phyloP scores from a whole-genome alignment of 2,113 vertebrate genomes.

The Oryctolagus cuniculus region DNA sequence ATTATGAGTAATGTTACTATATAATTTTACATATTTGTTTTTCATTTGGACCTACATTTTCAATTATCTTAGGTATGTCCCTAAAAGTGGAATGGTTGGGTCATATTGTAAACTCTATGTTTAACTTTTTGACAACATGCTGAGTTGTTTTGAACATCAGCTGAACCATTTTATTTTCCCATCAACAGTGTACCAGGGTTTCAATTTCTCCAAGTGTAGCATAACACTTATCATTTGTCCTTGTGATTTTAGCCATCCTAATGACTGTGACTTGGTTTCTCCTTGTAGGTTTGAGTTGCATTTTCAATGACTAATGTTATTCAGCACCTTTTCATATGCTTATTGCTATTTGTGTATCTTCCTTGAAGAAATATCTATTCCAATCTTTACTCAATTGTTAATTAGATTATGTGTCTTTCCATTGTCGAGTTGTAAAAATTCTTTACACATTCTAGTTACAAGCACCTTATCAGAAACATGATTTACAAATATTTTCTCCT shows the following conservation, averaged over 20 bases:
- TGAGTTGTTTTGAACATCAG: background rate
- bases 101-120: background rate
- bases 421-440: background rate
- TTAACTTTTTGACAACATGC: conserved; percentile 47
- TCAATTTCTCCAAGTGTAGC: background rate
- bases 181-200: background rate
- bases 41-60: conserved; percentile 30
- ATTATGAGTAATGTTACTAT: background rate
- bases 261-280: background rate
- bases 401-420: conserved; percentile 24
- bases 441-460: background rate
- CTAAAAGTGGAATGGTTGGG: background rate
- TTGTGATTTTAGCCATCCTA: background rate
- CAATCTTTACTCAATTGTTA: conserved; percentile 18
- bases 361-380: background rate
- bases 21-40: background rate
- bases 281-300: background rate
- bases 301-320: background rate
- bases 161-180: background rate
- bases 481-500: conserved; percentile 60
- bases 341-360: background rate
- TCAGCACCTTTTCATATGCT: background rate
- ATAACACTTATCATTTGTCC: background rate
- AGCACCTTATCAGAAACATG: background rate
- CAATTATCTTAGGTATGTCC: background rate